Evolutionary conservation across 1,140 invertebrate species (phyloP).

Genomic region (Latrodectus geometricus): DNA sequence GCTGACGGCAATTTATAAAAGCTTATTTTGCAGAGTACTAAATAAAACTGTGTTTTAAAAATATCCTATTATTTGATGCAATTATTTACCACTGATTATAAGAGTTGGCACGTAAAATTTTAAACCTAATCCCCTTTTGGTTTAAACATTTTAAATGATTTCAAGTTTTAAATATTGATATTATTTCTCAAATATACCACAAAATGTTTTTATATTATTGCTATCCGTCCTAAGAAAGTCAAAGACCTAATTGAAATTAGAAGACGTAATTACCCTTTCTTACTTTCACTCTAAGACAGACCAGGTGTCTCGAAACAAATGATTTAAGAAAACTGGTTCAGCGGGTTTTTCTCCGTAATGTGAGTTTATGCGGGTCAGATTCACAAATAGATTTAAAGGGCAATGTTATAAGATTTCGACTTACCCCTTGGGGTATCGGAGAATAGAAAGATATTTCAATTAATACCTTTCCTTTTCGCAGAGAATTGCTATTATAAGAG

Average conservation of each 20-base stretch:
- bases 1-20: no score
- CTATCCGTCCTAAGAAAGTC: not conserved
- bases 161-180: no score
- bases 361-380: not conserved
- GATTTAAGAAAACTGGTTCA: not conserved
- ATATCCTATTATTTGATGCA: no score
- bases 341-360: not conserved
- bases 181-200: no score
- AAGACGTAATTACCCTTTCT: not conserved
- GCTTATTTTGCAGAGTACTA: no score
- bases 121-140: no score
- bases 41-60: no score
- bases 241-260: not conserved
- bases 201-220: no score
- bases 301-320: not conserved
- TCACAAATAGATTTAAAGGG: not conserved
- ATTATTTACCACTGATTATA: no score
- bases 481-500: not conserved
- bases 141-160: no score
- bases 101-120: no score
- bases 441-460: not conserved
- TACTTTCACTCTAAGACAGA: not conserved
- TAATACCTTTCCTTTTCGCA: not conserved
- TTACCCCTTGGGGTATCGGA: not conserved
- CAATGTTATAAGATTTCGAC: not conserved